Evolutionary conservation across 2,888 invertebrate genomes (phyloP).

Genomic region (Coleophora deauratella): DNA sequence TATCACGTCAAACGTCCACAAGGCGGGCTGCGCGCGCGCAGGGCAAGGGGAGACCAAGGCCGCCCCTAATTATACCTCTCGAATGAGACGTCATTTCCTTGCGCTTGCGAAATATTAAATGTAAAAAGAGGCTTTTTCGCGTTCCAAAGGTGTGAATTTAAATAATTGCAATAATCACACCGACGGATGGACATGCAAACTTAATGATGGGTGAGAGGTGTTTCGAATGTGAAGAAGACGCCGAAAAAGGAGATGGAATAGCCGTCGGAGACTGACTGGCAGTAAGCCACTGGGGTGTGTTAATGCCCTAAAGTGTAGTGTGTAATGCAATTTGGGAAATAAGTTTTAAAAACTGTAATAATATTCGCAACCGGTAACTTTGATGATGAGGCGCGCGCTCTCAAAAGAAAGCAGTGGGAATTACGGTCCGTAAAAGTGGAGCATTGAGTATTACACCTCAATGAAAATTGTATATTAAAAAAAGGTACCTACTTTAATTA

Average conservation of each 20-base stretch:
- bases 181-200: constrained; percentile 61
- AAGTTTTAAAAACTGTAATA: too few species aligned
- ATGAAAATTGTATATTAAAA: too few species aligned
- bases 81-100: constrained; percentile 72
- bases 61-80: constrained; percentile 70
- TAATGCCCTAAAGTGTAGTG: too few species aligned
- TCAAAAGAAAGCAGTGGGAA: too few species aligned
- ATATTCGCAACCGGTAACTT: too few species aligned
- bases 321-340: too few species aligned
- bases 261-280: not conserved
- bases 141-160: constrained; percentile 72
- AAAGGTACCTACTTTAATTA: too few species aligned
- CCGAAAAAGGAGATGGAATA: constrained; percentile 29
- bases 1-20: constrained; percentile 37
- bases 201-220: constrained; percentile 51
- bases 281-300: not conserved
- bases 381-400: too few species aligned
- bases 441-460: too few species aligned
- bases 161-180: constrained; percentile 71
- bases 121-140: constrained; percentile 66
- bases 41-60: not conserved
- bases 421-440: too few species aligned
- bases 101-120: constrained; percentile 69
- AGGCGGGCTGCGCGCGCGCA: not conserved
- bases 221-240: constrained; percentile 44